A percentile compares a stretch with the other conserved stretches of the same genome.
phyloP scores from a whole-genome alignment of 2,797 vertebrate genomes.

The Gephyroberyx darwinii region DNA sequence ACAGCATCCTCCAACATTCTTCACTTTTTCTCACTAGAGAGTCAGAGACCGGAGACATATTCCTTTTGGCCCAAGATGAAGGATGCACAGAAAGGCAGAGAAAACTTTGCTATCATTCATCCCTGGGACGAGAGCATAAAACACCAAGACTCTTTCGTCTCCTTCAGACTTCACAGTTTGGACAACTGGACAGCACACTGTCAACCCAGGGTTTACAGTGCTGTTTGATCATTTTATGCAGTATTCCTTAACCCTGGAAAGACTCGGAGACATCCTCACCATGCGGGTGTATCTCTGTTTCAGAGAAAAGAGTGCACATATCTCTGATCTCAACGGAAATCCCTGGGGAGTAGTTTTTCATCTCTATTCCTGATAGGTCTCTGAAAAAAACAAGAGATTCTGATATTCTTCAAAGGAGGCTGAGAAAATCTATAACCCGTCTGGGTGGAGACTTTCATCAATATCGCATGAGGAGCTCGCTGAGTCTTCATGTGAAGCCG shows the following conservation, averaged over 20 bases:
- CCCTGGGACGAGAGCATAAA: slow-evolving; percentile 21
- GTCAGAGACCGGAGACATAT: not conserved
- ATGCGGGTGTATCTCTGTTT: slow-evolving; percentile 50
- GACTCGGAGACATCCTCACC: slow-evolving; percentile 54
- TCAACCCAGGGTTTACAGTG: slow-evolving; percentile 44
- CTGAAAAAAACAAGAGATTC: slow-evolving; percentile 74
- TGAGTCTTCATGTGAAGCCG: slow-evolving; percentile 65
- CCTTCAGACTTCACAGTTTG: slow-evolving; percentile 51
- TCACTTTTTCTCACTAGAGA: slow-evolving; percentile 6
- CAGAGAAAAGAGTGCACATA: slow-evolving; percentile 53
- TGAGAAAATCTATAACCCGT: slow-evolving; percentile 75
- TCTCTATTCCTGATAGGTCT: slow-evolving; percentile 75
- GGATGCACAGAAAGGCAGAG: slow-evolving; percentile 20
- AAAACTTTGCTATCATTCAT: slow-evolving; percentile 43
- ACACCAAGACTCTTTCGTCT: slow-evolving; percentile 24
- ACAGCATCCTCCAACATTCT: slow-evolving; percentile 14
- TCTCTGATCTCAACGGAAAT: slow-evolving; percentile 72
- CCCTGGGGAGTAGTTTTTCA: slow-evolving; percentile 71
- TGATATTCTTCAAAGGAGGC: slow-evolving; percentile 77
- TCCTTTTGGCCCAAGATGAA: slow-evolving; percentile 41
- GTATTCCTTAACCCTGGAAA: slow-evolving; percentile 53
- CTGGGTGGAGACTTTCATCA: slow-evolving; percentile 78
- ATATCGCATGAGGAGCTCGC: slow-evolving; percentile 74
- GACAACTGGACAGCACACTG: slow-evolving; percentile 56
- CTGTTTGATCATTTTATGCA: slow-evolving; percentile 66